Base-by-base conservation (phyloP, 2,113 vertebrate species). In the Stictonetta naevosa region DNA sequence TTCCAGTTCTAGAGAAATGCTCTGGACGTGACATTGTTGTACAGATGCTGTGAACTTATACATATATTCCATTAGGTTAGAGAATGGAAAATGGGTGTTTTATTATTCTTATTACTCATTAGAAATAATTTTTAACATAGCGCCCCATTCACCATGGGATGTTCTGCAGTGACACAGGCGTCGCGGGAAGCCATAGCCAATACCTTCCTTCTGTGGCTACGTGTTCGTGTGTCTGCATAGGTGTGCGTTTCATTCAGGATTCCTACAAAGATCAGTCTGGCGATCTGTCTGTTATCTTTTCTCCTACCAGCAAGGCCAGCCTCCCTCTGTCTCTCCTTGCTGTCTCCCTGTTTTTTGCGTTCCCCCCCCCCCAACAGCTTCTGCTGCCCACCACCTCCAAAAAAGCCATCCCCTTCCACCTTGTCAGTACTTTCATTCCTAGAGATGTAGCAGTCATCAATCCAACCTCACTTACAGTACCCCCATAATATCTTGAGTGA, bases 101-200 rank as follows among this genome's bases (percentile, higher is more conserved):
- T 94, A 44, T 96, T 95, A 59, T 92, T 95, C 67, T 80, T 96
- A 83, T 90, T 92, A 86, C 85, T 94, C 95, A 94, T 83, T 75
- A 44, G 67, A 83, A 90, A 14, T 75, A n/a, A 38, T 48, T 75
- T 74, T 83, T 88, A 63, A 67, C 86, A 22, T 60, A 94, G 76
- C 3, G 1, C 72, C 36, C 59, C 56, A 26, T 75, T 81, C 83
- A 20, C 83, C 50, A 2, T 31, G 68, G 63, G 85, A 31, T 67
- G 38, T 48, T 84, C 68, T 74, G 75, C 60, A 40, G 75, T 17
- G 40, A 26, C 2, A 2, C 42, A 8, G 84, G 71, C 4, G 2
- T 2, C 20, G 72, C 60, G 75, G 75, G 75, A 46, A 85, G 90
- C 79, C 1, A 0, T 40, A n/a, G 68, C 59, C 46, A 2, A 17